phyloP scores from a whole-genome alignment of 2,888 invertebrate genomes.

The Andrena flavipes region DNA sequence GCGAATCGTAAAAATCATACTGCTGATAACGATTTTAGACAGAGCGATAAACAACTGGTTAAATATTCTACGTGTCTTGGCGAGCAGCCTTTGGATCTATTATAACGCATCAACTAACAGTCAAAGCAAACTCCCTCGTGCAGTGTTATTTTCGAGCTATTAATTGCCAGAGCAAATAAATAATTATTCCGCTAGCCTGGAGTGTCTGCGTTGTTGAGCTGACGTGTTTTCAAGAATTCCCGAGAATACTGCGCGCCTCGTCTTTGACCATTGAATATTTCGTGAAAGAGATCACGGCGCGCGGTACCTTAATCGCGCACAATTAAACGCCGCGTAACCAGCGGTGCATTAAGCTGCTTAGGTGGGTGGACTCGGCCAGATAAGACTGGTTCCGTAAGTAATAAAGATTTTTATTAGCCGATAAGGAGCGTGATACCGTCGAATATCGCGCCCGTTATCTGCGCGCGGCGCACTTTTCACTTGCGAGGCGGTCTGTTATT shows the following conservation, averaged over 20 bases:
- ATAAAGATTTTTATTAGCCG: slow-evolving; percentile 57
- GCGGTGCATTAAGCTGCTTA: slow-evolving; percentile 5
- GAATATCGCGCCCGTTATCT: slow-evolving; percentile 40
- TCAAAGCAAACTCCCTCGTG: slow-evolving; percentile 17
- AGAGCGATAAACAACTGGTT: not conserved
- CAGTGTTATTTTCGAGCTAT: not conserved
- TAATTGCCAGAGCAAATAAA: slow-evolving; percentile 23
- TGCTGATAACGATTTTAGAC: not conserved
- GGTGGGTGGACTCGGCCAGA: slow-evolving; percentile 8
- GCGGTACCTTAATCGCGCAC: slow-evolving; percentile 15
- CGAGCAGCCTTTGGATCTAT: slow-evolving; percentile 16
- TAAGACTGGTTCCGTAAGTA: slow-evolving; percentile 41
- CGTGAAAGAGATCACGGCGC: not conserved
- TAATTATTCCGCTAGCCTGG: slow-evolving; percentile 3
- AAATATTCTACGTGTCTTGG: slow-evolving; percentile 1
- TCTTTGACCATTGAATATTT: not conserved
- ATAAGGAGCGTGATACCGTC: slow-evolving; percentile 46
- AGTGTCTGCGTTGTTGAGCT: too few species aligned
- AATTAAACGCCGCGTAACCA: slow-evolving; percentile 19
- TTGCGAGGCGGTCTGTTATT: not conserved
- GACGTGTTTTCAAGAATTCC: not conserved
- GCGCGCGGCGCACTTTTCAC: slow-evolving; percentile 2
- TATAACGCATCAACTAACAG: slow-evolving; percentile 28
- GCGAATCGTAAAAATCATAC: not conserved
- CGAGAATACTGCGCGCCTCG: slow-evolving; percentile 1